Conservation (phyloP, 2,797 vertebrate genomes). For the Uromys caudimaculatus region DNA sequence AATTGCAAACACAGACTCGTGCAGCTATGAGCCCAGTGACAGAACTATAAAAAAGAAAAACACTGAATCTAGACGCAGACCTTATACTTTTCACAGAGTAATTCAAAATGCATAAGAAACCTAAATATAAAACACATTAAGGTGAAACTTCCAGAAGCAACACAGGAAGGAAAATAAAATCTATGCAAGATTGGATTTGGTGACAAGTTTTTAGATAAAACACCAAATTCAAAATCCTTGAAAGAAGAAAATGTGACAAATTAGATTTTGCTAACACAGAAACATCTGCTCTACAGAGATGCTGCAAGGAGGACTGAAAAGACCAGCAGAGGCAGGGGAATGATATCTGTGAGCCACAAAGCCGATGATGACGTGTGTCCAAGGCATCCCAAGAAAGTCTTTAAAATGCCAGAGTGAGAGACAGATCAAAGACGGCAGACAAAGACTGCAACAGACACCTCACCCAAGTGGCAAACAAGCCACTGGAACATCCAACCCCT, state of each 20-base stretch:
- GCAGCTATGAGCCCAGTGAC: fast-evolving
- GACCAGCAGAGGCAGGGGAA: background rate
- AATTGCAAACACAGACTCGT: fast-evolving
- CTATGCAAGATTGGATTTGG: background rate
- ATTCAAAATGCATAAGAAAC: background rate
- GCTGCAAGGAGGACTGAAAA: background rate
- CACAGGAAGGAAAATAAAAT: background rate
- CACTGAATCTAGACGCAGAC: background rate
- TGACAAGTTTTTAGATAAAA: background rate
- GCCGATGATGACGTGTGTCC: background rate
- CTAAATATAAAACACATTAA: background rate
- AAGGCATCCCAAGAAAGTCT: background rate
- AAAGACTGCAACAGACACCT: background rate
- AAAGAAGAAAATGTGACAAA: background rate
- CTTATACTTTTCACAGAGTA: background rate
- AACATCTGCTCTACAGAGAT: background rate
- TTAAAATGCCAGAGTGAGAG: too few species aligned
- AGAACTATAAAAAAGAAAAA: background rate
- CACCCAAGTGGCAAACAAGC: background rate
- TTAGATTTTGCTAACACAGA: background rate
- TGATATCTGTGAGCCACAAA: background rate
- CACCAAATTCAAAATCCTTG: background rate
- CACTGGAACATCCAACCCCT: background rate
- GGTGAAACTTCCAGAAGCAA: background rate
- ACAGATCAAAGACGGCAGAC: background rate